Evolutionary conservation across 2,888 invertebrate species (phyloP).

Genomic region (Apamea monoglypha): DNA sequence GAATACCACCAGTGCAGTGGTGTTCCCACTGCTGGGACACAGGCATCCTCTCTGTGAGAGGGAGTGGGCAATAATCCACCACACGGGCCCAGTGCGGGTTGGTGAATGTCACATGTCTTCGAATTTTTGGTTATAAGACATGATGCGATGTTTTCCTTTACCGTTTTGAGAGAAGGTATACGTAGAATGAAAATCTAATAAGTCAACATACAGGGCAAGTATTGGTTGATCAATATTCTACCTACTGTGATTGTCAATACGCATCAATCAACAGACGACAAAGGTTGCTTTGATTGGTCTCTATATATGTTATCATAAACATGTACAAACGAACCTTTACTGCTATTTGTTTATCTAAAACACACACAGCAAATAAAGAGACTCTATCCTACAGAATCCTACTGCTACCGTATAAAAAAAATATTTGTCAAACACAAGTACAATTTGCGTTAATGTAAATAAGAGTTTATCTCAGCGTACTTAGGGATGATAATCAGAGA

Average conservation of each 20-base stretch:
- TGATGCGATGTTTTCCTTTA: background rate
- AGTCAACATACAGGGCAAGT: background rate
- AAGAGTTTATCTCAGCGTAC: conserved; percentile 34
- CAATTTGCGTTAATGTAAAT: conserved; percentile 39
- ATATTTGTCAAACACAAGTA: conserved; percentile 40
- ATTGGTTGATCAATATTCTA: conserved; percentile 29
- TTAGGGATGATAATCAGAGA: conserved; percentile 36
- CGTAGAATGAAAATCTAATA: background rate
- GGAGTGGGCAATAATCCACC: background rate
- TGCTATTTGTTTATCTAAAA: conserved; percentile 33
- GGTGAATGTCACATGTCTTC: background rate
- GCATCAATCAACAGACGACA: conserved; percentile 55
- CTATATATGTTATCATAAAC: conserved; percentile 13
- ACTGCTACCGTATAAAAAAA: conserved; percentile 38
- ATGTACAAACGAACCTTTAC: conserved; percentile 26
- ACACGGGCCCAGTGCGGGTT: background rate
- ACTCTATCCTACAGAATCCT: conserved; percentile 2
- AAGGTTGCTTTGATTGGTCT: conserved; percentile 56
- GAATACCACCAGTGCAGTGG: background rate
- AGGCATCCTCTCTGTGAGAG: background rate
- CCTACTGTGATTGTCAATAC: conserved; percentile 51
- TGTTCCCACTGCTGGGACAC: background rate
- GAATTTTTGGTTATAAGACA: background rate
- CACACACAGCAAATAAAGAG: conserved; percentile 26
- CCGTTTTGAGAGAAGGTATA: background rate